Conservation (phyloP, 2,888 invertebrate species). For the Machimus rusticus region DNA sequence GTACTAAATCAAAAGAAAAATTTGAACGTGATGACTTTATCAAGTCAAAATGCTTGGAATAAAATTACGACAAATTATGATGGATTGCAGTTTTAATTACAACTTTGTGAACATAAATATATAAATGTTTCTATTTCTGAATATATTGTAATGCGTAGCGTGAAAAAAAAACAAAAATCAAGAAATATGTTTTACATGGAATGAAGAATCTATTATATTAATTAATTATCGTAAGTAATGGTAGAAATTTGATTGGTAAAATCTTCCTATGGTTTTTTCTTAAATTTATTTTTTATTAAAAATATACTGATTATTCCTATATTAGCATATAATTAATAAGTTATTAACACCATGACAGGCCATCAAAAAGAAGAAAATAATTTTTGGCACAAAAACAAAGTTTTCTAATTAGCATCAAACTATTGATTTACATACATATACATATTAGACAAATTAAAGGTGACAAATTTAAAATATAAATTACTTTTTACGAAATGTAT, state of each 20-base stretch:
- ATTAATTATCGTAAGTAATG: background rate
- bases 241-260: background rate
- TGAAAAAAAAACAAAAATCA: no score
- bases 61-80: background rate
- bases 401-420: background rate
- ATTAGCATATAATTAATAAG: background rate
- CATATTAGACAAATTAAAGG: background rate
- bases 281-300: no score
- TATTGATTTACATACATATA: background rate
- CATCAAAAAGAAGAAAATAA: background rate
- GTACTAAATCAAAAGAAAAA: background rate
- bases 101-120: background rate
- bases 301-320: no score
- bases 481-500: background rate
- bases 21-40: background rate
- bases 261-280: no score
- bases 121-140: no score
- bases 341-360: background rate
- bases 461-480: background rate
- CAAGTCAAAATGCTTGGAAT: background rate
- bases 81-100: background rate
- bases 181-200: no score
- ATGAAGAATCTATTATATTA: no score
- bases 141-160: no score
- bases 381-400: background rate